These are phyloP conservation scores for Athalia rosae DNA, from an alignment of 2,888 invertebrate genomes.

Conservation along the genomic window DNA sequence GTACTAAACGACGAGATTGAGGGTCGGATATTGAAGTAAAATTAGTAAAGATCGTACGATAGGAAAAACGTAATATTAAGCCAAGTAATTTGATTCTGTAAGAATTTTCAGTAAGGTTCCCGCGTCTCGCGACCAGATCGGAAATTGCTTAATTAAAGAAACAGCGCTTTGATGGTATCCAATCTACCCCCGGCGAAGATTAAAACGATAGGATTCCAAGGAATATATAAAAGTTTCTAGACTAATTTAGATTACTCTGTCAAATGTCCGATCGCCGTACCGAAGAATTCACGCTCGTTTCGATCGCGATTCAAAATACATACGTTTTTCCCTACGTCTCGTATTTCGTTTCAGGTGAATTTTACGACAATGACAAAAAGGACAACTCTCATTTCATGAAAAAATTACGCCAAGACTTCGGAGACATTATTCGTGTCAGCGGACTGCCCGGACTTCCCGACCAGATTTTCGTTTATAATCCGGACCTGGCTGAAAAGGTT, in stretches of 20 bases:
- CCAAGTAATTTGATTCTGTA: conserved; percentile 33
- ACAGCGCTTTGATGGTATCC: conserved; percentile 3
- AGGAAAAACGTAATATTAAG: conserved; percentile 29
- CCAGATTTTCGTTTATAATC: conserved; percentile 44
- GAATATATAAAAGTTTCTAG: conserved; percentile 19
- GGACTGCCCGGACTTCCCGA: conserved; percentile 29
- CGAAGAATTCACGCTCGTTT: background rate
- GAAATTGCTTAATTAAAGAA: conserved; percentile 35
- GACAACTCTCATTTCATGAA: conserved; percentile 16
- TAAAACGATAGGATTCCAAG: conserved; percentile 5
- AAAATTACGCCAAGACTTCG: conserved; percentile 34
- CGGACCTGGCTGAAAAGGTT: conserved; percentile 45
- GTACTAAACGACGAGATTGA: conserved; percentile 11
- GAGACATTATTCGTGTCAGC: conserved; percentile 34
- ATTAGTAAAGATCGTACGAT: conserved; percentile 28
- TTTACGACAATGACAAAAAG: conserved; percentile 3
- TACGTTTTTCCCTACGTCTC: background rate
- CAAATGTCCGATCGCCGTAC: conserved; percentile 6
- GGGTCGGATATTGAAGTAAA: conserved; percentile 3
- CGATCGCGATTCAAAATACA: background rate
- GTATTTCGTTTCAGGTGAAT: conserved; percentile 22
- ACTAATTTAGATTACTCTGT: conserved; percentile 1
- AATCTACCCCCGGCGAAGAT: background rate
- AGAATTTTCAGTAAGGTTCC: conserved; percentile 9
- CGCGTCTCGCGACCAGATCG: conserved; percentile 8